These are phyloP conservation scores for Tenodera sinensis DNA, from an alignment of 2,888 invertebrate genomes.

Conservation along the genomic window DNA sequence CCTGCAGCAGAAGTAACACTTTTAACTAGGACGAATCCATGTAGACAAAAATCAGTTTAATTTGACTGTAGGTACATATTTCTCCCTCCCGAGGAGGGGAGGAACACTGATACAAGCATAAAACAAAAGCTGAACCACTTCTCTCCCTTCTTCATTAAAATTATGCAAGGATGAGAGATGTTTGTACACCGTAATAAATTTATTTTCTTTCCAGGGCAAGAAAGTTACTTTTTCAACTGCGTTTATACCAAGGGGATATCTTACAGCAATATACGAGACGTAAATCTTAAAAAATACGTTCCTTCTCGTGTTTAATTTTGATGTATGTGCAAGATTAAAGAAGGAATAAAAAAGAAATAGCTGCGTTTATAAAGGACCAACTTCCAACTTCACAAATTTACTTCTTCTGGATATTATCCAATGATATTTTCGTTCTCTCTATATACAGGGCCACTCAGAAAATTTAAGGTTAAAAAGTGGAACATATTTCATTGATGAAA, in stretches of 20 bases:
- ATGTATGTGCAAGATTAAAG: too few relatives aligned
- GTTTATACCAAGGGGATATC: not conserved
- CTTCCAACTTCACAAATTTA: too few relatives aligned
- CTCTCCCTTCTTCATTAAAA: not conserved
- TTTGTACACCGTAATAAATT: not conserved
- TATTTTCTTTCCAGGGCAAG: not conserved
- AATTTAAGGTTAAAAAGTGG: too few relatives aligned
- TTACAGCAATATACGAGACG: not conserved
- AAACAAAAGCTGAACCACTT: not conserved
- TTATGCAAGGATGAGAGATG: not conserved
- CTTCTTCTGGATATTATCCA: too few relatives aligned
- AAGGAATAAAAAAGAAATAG: too few relatives aligned
- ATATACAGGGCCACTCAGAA: too few relatives aligned
- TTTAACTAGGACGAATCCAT: too few relatives aligned
- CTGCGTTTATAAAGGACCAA: too few relatives aligned
- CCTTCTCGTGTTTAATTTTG: not conserved
- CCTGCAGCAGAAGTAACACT: too few relatives aligned
- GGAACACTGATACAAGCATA: not conserved
- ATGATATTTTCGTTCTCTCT: too few relatives aligned
- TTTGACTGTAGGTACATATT: not conserved
- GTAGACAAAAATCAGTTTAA: not conserved
- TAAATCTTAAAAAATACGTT: not conserved
- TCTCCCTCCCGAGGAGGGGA: not conserved
- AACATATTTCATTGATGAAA: too few relatives aligned
- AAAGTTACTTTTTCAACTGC: not conserved